Base-by-base conservation (phyloP, 2,113 vertebrate genomes). In the Machaerirhynchus nigripectus region DNA sequence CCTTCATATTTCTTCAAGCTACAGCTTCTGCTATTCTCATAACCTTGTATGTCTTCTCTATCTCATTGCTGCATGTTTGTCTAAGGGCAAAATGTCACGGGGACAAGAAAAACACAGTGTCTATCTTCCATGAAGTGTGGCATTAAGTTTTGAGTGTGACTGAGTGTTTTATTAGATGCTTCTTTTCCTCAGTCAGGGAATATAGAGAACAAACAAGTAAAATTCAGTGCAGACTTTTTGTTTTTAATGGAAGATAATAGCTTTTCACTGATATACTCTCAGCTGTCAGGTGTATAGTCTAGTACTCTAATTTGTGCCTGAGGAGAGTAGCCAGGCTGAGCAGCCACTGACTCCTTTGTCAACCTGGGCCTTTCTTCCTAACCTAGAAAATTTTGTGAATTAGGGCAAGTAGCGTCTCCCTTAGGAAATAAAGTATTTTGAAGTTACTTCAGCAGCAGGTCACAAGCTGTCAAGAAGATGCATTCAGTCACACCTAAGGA, bases 351-450 rank as follows among this genome's bases (percentile, higher is more conserved):
- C 50, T 89, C 33, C 35, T 94, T 78, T 91, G 76, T 89, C 69
- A 92, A 68, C 40, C 65, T 23, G 13, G 73, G 33, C 26, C 59
- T 91, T 87, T 87, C 61, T 85, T 93, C 69, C 68, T 80, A 94
- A 74, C 52, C 53, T 76, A 40, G 64, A 74, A 75, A 44, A 55
- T 78, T 50, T 77, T 84, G 56, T 93, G 84, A 76, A 76, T 87
- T 84, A 61, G 31, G 24, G 3, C 15, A 8, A 94, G 71, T 35
- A 57, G 57, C 82, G 57, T 59, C 18, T 80, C 75, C 79, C 50
- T 52, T 86, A 88, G 73, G 87, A 95, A 91, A 86, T 63, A 49
- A 75, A 96, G 69, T 69, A 69, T 89, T 94, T 68, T 81, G 74
- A 97, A 93, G 65, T 50, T 93, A 33, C 63, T 91, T 89, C 31